phyloP scores from a whole-genome alignment of 2,113 vertebrate genomes.

The Nestor notabilis region DNA sequence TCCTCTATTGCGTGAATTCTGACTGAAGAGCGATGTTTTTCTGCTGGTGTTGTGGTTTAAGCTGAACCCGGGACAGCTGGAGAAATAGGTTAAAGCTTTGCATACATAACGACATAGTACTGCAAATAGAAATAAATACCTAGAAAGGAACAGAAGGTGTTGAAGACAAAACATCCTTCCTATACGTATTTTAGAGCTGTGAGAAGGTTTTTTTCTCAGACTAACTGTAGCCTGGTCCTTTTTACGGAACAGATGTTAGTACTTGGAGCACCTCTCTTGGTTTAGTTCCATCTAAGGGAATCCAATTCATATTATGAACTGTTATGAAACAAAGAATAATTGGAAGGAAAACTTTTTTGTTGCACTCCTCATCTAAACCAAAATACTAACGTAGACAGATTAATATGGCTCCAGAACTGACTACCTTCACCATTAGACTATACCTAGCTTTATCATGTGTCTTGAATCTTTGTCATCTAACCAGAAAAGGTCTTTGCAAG shows the following conservation, averaged over 20 bases:
- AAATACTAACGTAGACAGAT: not conserved
- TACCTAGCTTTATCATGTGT: not conserved
- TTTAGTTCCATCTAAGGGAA: not conserved
- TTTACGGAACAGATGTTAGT: not conserved
- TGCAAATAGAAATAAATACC: not conserved
- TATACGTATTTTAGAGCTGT: not conserved
- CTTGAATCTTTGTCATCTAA: not conserved
- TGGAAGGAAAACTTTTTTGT: not conserved
- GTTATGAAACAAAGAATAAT: not conserved
- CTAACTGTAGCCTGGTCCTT: not conserved
- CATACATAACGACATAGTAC: not conserved
- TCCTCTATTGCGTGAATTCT: not conserved
- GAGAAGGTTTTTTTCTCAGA: not conserved
- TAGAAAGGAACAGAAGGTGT: not conserved
- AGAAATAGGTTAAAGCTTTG: not conserved
- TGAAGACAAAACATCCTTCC: not conserved
- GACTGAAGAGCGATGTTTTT: not conserved
- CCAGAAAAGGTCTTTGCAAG: not conserved
- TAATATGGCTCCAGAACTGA: not conserved
- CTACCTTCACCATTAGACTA: not conserved
- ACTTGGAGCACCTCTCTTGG: not conserved
- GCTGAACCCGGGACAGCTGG: no score
- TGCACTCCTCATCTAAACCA: not conserved
- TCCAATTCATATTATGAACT: not conserved
- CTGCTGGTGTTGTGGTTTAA: not conserved